Conservation (phyloP, 2,888 invertebrate species). For the Tortrix viridana region DNA sequence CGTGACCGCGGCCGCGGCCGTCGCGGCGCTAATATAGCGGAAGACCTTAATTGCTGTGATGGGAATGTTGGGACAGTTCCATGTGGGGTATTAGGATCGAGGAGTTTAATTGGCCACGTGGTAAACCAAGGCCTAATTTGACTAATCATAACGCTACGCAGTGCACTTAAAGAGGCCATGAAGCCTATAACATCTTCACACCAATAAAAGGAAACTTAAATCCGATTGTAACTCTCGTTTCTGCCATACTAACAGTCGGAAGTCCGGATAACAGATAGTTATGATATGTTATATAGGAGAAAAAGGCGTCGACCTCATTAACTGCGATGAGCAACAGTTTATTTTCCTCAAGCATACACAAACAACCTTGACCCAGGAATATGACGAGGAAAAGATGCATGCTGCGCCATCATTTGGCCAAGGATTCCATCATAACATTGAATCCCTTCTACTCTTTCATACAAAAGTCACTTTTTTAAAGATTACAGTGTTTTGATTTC, state of each 20-base stretch:
- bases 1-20: conserved; percentile 67
- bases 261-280: conserved; percentile 7
- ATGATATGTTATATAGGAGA: background rate
- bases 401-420: conserved; percentile 1
- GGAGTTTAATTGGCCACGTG: background rate
- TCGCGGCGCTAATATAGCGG: conserved; percentile 55
- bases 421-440: conserved; percentile 4
- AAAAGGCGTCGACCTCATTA: conserved; percentile 30
- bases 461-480: too few species aligned
- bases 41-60: conserved; percentile 63
- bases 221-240: conserved; percentile 8
- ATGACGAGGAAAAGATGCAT: conserved; percentile 30
- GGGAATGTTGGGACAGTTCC: conserved; percentile 38
- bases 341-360: conserved; percentile 54
- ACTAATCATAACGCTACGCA: too few species aligned
- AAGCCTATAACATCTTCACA: too few species aligned
- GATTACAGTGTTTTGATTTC: too few species aligned
- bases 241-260: conserved; percentile 4
- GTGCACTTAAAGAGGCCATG: too few species aligned
- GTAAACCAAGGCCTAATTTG: too few species aligned
- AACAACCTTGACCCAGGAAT: conserved; percentile 74
- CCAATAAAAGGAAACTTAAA: conserved; percentile 1
- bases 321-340: conserved; percentile 18
- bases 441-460: too few species aligned
- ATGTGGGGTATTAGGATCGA: background rate